Percentiles rank a stretch among this genome's conserved stretches.
Evolutionary conservation across 2,797 vertebrate species (phyloP).

Genomic region (Esox masquinongy): DNA sequence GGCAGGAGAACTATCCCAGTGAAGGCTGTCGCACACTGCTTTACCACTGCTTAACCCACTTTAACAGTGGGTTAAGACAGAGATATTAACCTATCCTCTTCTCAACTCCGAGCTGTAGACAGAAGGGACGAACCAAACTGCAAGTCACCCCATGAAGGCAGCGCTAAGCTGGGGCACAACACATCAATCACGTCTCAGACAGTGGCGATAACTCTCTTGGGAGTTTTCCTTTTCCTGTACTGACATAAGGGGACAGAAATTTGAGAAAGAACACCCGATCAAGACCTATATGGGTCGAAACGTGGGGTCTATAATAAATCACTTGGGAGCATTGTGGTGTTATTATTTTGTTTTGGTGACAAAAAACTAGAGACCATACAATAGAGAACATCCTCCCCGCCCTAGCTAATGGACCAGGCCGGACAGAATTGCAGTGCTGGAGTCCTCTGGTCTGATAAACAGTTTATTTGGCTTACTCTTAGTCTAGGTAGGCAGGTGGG

Average conservation of each 20-base stretch:
- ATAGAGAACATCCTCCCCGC: neutral
- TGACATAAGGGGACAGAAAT: neutral
- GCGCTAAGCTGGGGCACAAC: neutral
- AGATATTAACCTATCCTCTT: neutral
- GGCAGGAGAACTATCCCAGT: neutral
- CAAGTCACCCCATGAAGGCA: neutral
- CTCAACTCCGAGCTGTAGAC: neutral
- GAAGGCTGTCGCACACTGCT: neutral
- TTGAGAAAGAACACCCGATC: too few relatives aligned
- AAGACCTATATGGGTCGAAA: too few relatives aligned
- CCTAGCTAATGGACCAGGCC: slow-evolving; percentile 20
- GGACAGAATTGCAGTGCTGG: slow-evolving; percentile 25
- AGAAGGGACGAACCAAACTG: neutral
- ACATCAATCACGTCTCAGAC: too few relatives aligned
- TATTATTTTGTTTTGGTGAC: neutral
- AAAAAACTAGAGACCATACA: slow-evolving; percentile 2
- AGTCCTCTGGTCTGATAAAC: slow-evolving; percentile 50
- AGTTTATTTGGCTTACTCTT: slow-evolving; percentile 43
- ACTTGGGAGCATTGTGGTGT: too few relatives aligned
- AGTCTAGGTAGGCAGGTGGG: neutral
- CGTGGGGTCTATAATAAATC: too few relatives aligned
- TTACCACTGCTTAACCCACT: too few relatives aligned
- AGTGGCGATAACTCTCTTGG: too few relatives aligned
- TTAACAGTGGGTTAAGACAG: slow-evolving; percentile 2
- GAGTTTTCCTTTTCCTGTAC: neutral